Conservation (phyloP, 2,797 vertebrate species). For the Menidia menidia region DNA sequence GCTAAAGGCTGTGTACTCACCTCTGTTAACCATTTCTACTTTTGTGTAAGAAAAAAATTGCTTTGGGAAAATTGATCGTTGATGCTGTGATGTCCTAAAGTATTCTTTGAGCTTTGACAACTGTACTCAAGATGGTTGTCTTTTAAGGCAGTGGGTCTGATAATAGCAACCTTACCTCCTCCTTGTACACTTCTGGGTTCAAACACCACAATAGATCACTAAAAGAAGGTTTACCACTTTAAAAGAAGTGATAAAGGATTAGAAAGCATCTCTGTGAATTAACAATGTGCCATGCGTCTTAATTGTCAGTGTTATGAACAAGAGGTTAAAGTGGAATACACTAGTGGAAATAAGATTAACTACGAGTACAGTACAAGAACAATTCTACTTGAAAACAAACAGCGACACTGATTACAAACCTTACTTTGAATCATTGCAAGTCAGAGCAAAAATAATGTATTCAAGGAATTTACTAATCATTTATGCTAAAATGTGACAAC, state of each 20-base stretch:
- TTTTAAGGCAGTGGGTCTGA: slow-evolving; percentile 20
- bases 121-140: slow-evolving; percentile 50
- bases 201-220: too few relatives aligned
- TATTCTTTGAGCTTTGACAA: slow-evolving; percentile 58
- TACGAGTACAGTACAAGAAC: not conserved
- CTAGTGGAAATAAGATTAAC: not conserved
- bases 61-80: slow-evolving; percentile 73
- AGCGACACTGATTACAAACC: not conserved
- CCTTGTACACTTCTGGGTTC: too few relatives aligned
- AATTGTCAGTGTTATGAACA: not conserved
- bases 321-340: not conserved
- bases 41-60: slow-evolving; percentile 60
- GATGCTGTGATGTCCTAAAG: slow-evolving; percentile 64
- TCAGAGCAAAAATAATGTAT: too few relatives aligned
- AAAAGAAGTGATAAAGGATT: not conserved
- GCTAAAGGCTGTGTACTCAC: slow-evolving; percentile 22
- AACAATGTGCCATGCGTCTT: not conserved
- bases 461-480: too few relatives aligned
- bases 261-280: not conserved
- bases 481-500: too few relatives aligned
- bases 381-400: not conserved
- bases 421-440: too few relatives aligned
- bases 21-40: slow-evolving; percentile 21
- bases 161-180: too few relatives aligned
- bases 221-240: too few relatives aligned